These are phyloP conservation scores for Rhorus exstirpatorius DNA, from an alignment of 2,888 invertebrate species.

Conservation along the genomic window DNA sequence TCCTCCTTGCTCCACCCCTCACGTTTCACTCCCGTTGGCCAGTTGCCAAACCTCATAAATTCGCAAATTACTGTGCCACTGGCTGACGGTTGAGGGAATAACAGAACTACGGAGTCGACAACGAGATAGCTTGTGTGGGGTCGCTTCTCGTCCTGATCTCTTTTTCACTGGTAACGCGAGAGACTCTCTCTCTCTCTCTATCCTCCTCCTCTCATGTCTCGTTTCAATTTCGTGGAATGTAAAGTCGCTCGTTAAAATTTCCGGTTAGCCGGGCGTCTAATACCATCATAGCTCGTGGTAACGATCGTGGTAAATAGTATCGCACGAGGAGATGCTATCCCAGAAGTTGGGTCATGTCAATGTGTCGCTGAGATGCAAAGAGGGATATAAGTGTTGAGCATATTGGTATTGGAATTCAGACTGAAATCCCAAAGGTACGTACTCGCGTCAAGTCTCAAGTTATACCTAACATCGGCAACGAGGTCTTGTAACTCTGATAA, in stretches of 20 bases:
- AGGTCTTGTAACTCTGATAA: slow-evolving; percentile 52
- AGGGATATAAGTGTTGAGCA: slow-evolving; percentile 8
- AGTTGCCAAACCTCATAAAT: slow-evolving; percentile 79
- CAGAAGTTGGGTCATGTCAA: slow-evolving; percentile 43
- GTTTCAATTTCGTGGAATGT: slow-evolving; percentile 54
- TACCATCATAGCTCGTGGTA: slow-evolving; percentile 25
- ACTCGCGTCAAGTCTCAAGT: slow-evolving; percentile 14
- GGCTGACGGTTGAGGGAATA: slow-evolving; percentile 50
- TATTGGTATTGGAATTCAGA: slow-evolving; percentile 14
- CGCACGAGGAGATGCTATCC: slow-evolving; percentile 9
- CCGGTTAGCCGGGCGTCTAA: slow-evolving; percentile 39
- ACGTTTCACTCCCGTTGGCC: slow-evolving; percentile 77
- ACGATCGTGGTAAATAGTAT: neutral
- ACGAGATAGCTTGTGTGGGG: slow-evolving; percentile 12
- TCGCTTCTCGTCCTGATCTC: neutral
- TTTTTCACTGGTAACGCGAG: neutral
- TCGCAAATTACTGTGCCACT: slow-evolving; percentile 76
- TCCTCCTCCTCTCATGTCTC: slow-evolving; percentile 3
- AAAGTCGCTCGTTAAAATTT: slow-evolving; percentile 51
- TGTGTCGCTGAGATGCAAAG: slow-evolving; percentile 30
- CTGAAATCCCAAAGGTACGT: slow-evolving; percentile 31
- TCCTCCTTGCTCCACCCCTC: neutral
- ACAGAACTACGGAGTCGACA: slow-evolving; percentile 35
- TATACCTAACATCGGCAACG: slow-evolving; percentile 29
- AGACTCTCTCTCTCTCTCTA: slow-evolving; percentile 8